phyloP scores from a whole-genome alignment of 92 coral and sea anemone species.

The Scolanthus callimorphus region DNA sequence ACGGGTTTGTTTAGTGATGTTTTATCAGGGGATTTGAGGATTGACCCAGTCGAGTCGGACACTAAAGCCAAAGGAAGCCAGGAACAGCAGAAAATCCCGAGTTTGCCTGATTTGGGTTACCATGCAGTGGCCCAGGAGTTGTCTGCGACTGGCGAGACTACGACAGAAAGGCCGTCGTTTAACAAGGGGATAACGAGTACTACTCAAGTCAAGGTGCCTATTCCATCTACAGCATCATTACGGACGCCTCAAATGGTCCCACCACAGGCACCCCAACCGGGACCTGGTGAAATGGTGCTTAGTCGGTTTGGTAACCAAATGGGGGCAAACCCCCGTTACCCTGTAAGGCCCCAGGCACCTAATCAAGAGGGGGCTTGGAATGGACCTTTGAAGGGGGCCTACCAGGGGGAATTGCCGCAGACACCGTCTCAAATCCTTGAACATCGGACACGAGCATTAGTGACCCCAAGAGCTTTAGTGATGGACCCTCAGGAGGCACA shows the following conservation, averaged over 20 bases:
- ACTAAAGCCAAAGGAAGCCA: constrained; percentile 37
- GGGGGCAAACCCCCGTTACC: not conserved
- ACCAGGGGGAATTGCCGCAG: constrained; percentile 1
- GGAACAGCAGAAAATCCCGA: constrained; percentile 20
- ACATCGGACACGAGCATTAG: constrained; percentile 46
- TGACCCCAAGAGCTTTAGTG: constrained; percentile 51
- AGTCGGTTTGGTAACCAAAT: constrained; percentile 29
- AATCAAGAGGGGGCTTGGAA: constrained; percentile 20
- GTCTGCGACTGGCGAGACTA: constrained; percentile 30
- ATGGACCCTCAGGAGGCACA: constrained; percentile 39
- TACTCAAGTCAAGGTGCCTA: constrained; percentile 45
- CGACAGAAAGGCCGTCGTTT: not conserved
- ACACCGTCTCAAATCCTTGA: constrained; percentile 49
- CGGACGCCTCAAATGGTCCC: constrained; percentile 13
- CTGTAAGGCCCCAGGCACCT: not conserved
- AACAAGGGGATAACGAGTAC: constrained; percentile 9
- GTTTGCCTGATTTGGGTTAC: constrained; percentile 32
- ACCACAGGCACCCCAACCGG: constrained; percentile 27
- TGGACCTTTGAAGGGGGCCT: constrained; percentile 10
- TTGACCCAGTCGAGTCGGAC: constrained; percentile 58
- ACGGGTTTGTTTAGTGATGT: constrained; percentile 86
- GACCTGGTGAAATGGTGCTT: constrained; percentile 15
- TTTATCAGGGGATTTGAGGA: constrained; percentile 74
- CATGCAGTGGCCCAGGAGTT: constrained; percentile 40
- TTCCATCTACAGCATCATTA: constrained; percentile 30